Conservation (phyloP, 2,888 invertebrate species). For the Lacanobia oleracea region DNA sequence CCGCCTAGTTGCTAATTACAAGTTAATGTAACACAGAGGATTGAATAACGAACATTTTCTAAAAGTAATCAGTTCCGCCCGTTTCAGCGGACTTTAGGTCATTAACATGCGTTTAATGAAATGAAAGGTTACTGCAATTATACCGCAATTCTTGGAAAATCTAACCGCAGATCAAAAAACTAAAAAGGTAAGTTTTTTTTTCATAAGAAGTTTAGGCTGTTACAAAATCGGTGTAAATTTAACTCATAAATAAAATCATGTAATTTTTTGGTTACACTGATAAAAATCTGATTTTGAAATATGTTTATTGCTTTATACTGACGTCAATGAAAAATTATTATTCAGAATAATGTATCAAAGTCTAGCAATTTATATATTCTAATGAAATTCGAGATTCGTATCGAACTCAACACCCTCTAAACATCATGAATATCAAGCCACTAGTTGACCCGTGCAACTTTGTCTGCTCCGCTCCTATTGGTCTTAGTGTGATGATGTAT, state of each 20-base stretch:
- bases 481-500: too few relatives aligned
- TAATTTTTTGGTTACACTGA: constrained; percentile 6
- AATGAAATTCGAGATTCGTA: constrained; percentile 22
- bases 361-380: constrained; percentile 22
- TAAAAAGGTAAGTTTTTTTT: neutral
- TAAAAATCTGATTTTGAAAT: constrained; percentile 22
- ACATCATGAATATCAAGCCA: neutral
- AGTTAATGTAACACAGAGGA: constrained; percentile 44
- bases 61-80: constrained; percentile 48
- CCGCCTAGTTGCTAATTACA: constrained; percentile 49
- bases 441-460: too few relatives aligned
- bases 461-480: too few relatives aligned
- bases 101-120: constrained; percentile 40
- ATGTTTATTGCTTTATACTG: constrained; percentile 27
- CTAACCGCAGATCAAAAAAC: neutral
- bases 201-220: neutral
- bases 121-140: constrained; percentile 12
- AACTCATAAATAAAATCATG: constrained; percentile 1
- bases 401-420: constrained; percentile 9
- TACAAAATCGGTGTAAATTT: constrained; percentile 2
- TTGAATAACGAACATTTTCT: constrained; percentile 52
- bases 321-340: constrained; percentile 37
- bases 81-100: constrained; percentile 32
- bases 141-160: neutral
- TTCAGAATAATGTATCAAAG: constrained; percentile 29